phyloP scores from a whole-genome alignment of 2,888 invertebrate species.

The Melangyna quadrimaculata region DNA sequence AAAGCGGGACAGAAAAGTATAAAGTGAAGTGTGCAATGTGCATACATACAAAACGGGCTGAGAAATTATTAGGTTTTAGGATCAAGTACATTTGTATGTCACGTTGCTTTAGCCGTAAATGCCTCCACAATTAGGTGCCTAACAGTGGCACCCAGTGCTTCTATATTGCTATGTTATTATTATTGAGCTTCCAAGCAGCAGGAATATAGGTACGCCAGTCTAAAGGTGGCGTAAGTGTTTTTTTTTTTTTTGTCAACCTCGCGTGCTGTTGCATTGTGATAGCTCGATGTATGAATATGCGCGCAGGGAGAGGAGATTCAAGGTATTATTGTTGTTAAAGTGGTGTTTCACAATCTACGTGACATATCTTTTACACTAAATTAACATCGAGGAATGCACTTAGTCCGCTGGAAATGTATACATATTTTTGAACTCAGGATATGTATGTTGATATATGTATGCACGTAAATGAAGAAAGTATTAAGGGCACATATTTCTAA shows the following conservation, averaged over 20 bases:
- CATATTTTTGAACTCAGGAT: neutral
- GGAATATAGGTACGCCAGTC: conserved; percentile 26
- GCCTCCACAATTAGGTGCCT: conserved; percentile 67
- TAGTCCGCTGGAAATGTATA: conserved; percentile 22
- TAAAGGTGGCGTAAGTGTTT: conserved; percentile 34
- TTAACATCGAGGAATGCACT: conserved; percentile 63
- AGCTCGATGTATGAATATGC: conserved; percentile 26
- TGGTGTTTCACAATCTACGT: conserved; percentile 58
- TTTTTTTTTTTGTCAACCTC: neutral
- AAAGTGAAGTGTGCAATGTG: conserved; percentile 11
- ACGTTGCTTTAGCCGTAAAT: conserved; percentile 55
- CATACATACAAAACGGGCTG: neutral
- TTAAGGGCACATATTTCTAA: neutral
- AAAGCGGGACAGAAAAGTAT: conserved; percentile 14
- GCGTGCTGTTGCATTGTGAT: conserved; percentile 33
- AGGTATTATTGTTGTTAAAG: conserved; percentile 26
- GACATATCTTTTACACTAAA: conserved; percentile 67
- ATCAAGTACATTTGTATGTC: conserved; percentile 67
- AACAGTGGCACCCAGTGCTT: conserved; percentile 42
- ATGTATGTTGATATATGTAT: neutral
- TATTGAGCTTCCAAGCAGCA: conserved; percentile 52
- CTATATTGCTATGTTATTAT: conserved; percentile 42
- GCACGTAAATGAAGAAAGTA: neutral
- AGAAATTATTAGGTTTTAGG: conserved; percentile 69
- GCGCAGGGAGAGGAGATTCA: neutral